phyloP scores from a whole-genome alignment of 2,888 invertebrate species.

The Altica lythri region DNA sequence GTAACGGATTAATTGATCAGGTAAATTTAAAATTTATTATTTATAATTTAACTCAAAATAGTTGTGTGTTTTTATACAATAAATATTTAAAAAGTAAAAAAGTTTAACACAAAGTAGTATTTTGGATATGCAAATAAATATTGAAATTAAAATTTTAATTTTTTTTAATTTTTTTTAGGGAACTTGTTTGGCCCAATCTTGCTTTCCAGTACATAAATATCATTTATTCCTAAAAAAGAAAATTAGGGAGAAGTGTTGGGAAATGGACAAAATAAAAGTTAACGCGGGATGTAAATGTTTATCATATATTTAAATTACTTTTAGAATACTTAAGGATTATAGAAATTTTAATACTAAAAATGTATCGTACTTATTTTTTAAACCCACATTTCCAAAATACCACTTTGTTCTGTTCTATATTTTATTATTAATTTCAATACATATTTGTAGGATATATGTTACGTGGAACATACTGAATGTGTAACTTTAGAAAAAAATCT shows the following conservation, averaged over 20 bases:
- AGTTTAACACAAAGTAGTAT: not conserved
- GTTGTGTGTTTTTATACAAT: too few relatives aligned
- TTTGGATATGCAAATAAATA: too few relatives aligned
- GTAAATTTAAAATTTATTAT: conserved; percentile 15
- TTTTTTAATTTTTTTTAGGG: conserved; percentile 36
- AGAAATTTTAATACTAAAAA: not conserved
- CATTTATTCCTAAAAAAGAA: conserved; percentile 38
- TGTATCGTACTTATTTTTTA: not conserved
- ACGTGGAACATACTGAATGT: conserved; percentile 26
- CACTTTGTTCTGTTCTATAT: not conserved
- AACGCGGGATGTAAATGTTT: conserved; percentile 43
- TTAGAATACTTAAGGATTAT: not conserved
- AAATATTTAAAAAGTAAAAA: not conserved
- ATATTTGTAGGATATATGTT: conserved; percentile 32
- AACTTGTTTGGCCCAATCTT: conserved; percentile 37
- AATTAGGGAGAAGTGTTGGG: conserved; percentile 37
- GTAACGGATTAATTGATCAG: conserved; percentile 16
- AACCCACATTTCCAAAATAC: not conserved
- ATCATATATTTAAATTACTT: conserved; percentile 10
- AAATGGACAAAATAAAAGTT: conserved; percentile 35
- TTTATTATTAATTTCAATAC: not conserved
- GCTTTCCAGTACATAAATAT: conserved; percentile 36
- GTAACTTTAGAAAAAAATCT: conserved; percentile 25
- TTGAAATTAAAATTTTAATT: conserved; percentile 1
- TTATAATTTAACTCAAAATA: not conserved